Percentiles rank a stretch among this genome's conserved stretches.
Conservation (phyloP, 2,797 vertebrate species). For the Danio jaintianensis region DNA sequence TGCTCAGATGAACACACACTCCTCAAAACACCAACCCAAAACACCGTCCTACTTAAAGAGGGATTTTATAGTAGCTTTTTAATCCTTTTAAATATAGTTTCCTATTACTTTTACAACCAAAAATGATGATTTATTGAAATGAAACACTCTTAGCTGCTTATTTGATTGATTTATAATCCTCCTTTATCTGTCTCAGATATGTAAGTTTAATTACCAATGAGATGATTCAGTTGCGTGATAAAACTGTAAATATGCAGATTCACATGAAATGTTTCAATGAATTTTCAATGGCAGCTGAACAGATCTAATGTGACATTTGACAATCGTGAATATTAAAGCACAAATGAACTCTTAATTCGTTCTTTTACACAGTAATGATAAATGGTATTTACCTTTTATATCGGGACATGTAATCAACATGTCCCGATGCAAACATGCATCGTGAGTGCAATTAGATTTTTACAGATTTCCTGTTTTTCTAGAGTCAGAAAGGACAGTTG, state of each 20-base stretch:
- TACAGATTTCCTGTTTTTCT: background rate
- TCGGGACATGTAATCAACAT: background rate
- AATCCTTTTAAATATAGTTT: slow-evolving; percentile 15
- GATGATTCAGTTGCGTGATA: background rate
- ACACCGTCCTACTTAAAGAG: background rate
- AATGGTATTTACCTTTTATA: background rate
- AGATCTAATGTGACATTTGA: background rate
- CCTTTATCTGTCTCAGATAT: background rate
- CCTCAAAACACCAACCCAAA: background rate
- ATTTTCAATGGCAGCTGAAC: too few relatives aligned
- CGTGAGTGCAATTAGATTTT: slow-evolving; percentile 11
- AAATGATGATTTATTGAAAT: background rate
- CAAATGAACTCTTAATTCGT: background rate
- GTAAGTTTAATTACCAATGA: background rate
- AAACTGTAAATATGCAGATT: background rate
- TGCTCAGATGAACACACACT: slow-evolving; percentile 62
- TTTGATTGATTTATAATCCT: background rate
- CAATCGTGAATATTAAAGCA: background rate
- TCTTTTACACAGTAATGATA: background rate
- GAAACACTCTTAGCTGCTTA: background rate
- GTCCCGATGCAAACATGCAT: too few relatives aligned
- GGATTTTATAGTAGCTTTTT: background rate
- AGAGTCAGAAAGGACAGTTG: background rate
- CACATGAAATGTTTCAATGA: too few relatives aligned
- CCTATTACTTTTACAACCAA: background rate